Evolutionary conservation across 1,140 invertebrate genomes (phyloP), one percentile per base, ranked within the genome.

Genomic region (Leptopilina clavipes): DNA sequence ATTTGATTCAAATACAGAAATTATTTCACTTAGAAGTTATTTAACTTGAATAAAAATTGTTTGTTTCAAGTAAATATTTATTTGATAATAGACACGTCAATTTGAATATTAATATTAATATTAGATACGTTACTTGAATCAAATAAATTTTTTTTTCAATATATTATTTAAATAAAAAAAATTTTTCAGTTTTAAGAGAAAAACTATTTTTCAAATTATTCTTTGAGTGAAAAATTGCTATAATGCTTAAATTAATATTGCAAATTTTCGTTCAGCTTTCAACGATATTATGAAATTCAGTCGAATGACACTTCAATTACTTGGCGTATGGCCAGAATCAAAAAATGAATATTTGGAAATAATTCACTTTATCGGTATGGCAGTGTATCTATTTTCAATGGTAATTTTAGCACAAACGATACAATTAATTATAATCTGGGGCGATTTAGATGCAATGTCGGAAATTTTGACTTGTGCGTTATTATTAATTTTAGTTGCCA

Each of bases 401-500:
- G 31, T 74, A 0, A 71, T 40, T 14, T 22, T 76, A 19, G 7
- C 52, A 7, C 79, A 80, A 74, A 77, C 76, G 12, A 22, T 17
- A 25, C 56, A 71, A 70, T 31, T 80, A 9, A 52, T 75, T 17
- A 71, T 76, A 11, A 74, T 77, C 22, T 77, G 79, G 79, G 76
- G 76, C 0, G 72, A 80, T 45, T 52, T 80, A 12, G 17, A 40
- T 43, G 0, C 56, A 40, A 76, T 80, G 71, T 43, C 25, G 10
- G 74, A 80, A 48, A 80, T 73, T 72, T 48, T 80, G 43, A 72
- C 73, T 9, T 74, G 59, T n/a, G 76, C 79, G 7, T 75, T 77
- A 71, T 74, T 80, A 65, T 71, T 74, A 18, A 74, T 80, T 22
- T n/a, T 48, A 12, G 65, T 76, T 6, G 43, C 19, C 0, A 18